Percentiles rank a stretch among this genome's conserved stretches.
Evolutionary conservation across 30 jellyfish, hydroid and myxozoan genomes (phyloP).

Genomic region (Aurelia coerulea): DNA sequence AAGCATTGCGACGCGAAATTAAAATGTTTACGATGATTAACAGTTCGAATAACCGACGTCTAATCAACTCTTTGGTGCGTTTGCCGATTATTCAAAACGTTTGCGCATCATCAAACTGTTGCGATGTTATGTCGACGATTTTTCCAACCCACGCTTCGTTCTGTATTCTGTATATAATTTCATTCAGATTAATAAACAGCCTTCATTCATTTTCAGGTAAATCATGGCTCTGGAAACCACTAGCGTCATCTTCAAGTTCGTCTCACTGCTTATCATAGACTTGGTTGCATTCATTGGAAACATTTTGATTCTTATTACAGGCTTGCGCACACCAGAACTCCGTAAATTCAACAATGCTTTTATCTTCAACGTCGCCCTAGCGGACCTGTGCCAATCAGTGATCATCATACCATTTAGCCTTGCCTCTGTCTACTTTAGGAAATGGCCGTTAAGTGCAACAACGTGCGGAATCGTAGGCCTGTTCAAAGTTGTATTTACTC

Average conservation of each 20-base stretch:
- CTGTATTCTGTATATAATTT: too few relatives aligned
- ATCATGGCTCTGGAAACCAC: conserved; percentile 12
- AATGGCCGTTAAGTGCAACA: conserved; percentile 62
- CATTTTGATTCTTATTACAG: conserved; percentile 50
- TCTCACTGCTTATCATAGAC: conserved; percentile 52
- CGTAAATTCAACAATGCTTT: conserved; percentile 72
- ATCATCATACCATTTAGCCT: conserved; percentile 80
- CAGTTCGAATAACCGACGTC: too few relatives aligned
- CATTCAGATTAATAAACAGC: too few relatives aligned
- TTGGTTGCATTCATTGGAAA: conserved; percentile 75
- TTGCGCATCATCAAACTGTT: too few relatives aligned
- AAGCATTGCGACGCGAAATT: too few relatives aligned
- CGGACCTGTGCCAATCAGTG: conserved; percentile 75
- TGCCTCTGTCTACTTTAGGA: conserved; percentile 17
- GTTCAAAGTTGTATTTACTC: conserved; percentile 60
- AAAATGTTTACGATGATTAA: too few relatives aligned
- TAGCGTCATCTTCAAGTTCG: conserved; percentile 43
- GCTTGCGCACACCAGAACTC: conserved; percentile 56
- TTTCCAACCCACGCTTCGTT: too few relatives aligned
- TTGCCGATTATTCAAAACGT: too few relatives aligned
- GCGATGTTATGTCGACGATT: too few relatives aligned
- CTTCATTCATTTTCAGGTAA: too few relatives aligned
- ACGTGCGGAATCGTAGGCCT: conserved; percentile 58
- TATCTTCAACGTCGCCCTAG: conserved; percentile 84
- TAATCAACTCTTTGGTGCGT: too few relatives aligned